Conservation (phyloP, 2,113 vertebrate species). For the Anhinga rufa region DNA sequence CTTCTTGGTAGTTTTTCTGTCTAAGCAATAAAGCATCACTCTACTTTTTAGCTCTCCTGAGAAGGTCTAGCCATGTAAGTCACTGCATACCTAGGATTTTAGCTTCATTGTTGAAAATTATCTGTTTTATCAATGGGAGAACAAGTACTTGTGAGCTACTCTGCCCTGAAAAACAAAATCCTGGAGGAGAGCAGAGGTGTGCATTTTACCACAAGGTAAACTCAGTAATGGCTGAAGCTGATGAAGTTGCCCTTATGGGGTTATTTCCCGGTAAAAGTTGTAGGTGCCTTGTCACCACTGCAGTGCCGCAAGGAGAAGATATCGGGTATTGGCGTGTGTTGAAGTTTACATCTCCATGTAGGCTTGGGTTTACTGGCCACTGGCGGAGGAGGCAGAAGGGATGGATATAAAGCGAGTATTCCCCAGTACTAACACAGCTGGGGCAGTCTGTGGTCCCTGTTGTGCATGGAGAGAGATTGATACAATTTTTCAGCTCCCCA, state of each 20-base stretch:
- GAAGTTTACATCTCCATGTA: background rate
- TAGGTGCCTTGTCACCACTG: background rate
- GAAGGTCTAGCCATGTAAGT: background rate
- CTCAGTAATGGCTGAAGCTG: background rate
- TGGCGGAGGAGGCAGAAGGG: background rate
- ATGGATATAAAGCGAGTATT: background rate
- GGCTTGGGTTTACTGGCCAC: background rate
- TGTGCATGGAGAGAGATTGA: background rate
- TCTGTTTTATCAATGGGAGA: background rate
- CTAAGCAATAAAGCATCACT: background rate
- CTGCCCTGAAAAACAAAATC: background rate
- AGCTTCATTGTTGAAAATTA: background rate
- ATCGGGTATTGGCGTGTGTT: no score
- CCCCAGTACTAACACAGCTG: background rate
- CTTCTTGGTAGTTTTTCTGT: background rate
- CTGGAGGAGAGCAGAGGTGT: background rate
- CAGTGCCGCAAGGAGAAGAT: background rate
- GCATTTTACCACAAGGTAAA: background rate
- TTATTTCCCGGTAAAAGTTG: background rate
- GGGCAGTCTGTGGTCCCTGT: background rate
- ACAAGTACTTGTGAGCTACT: background rate
- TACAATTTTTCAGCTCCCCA: background rate
- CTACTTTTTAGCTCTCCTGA: background rate
- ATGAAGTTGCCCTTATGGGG: background rate
- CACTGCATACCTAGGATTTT: background rate